Base-by-base conservation (phyloP, 2,888 invertebrate species). In the Camponotus fellah region DNA sequence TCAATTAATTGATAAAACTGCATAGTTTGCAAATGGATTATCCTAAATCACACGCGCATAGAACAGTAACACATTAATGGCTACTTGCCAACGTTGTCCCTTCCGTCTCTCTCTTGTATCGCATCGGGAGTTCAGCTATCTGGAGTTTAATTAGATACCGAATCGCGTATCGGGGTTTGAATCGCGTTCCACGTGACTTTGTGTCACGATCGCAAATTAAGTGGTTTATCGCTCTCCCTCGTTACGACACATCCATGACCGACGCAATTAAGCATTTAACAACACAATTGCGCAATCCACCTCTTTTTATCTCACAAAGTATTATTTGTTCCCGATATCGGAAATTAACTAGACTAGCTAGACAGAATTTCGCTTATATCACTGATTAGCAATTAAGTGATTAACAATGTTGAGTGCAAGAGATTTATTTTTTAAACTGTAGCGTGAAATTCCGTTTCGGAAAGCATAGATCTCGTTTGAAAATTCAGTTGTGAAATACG, bases 61-160 rank as follows among this genome's bases (percentile, higher is more conserved):
- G 58, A 60, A 26, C 34, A 62, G 65, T 46, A 65, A 81, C 81
- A 32, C 76, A 89, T 88, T 88, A 85, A 89, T 82, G 83, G 82
- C 58, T 53, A 53, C 12, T 34, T 21, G 49, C 37, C 32, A 53
- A 49, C 26, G 49, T 58, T 56, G 43, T 49, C 8, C n/a, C 26
- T 85, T 79, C 34, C 9, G 34, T 49, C 40, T 37, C 64, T 37
- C 64, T 76, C 66, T 80, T 80, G 79, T 69, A 56, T 69, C 64
- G 53, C 40, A 26, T 68, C 72, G 64, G 6, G 37, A 58, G 53
- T 56, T 65, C 62, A 21, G 12, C 83, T 86, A 84, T 83, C 76
- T 37, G 46, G 83, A 84, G 71, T 90, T 90, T 88, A 90, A 90
- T 90, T 90, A 87, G 84, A 86, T 75, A 58, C 34, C 40, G 81